Evolutionary conservation across 23 tunicate species (phyloP).

Genomic region (Ascidia mentula): DNA sequence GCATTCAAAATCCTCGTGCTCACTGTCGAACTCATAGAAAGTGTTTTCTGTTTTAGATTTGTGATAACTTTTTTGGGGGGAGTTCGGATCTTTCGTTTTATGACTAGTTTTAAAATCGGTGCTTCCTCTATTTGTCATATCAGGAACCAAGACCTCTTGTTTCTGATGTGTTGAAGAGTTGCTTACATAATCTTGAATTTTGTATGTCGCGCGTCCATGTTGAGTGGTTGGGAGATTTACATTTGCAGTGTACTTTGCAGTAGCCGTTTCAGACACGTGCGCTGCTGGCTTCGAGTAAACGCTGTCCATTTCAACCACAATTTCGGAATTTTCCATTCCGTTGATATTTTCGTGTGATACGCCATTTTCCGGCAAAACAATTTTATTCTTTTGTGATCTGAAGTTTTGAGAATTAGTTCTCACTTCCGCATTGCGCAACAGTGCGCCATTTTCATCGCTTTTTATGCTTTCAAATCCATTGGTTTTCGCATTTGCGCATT

Average conservation of each 20-base stretch:
- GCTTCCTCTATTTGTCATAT: no score
- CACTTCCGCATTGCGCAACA: not conserved
- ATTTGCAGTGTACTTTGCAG: no score
- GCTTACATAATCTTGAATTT: not conserved
- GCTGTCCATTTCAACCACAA: not conserved
- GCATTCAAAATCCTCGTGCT: no score
- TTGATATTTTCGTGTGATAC: not conserved
- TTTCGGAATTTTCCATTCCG: not conserved
- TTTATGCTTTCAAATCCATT: not conserved
- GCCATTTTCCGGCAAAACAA: not conserved
- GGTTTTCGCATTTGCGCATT: no score
- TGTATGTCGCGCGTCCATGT: no score
- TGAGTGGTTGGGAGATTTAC: no score
- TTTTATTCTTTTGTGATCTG: not conserved
- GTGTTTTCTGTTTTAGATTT: no score
- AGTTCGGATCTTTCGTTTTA: not conserved
- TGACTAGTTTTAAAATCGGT: no score
- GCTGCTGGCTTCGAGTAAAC: not conserved
- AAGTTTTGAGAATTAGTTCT: not conserved
- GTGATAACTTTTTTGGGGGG: not conserved
- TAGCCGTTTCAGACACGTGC: no score
- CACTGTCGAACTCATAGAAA: no score
- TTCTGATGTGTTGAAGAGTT: not conserved
- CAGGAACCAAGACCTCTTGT: no score
- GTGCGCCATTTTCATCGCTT: not conserved